A percentile compares a stretch with the other conserved stretches of the same genome.
Conservation (phyloP, 2,888 invertebrate species). For the Pristionchus japonicus region DNA sequence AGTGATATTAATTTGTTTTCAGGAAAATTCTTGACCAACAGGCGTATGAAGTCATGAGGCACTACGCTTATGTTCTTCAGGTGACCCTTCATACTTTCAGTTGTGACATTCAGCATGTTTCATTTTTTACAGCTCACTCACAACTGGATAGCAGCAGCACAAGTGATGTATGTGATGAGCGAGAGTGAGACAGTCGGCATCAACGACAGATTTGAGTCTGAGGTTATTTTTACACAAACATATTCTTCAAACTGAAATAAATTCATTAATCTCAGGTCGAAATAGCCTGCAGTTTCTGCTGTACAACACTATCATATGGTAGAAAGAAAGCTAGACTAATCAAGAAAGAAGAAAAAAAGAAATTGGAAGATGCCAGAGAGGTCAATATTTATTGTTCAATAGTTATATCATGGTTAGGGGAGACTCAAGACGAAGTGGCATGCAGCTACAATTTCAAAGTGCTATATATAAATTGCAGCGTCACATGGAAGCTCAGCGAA, state of each 20-base stretch:
- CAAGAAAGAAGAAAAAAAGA: slow-evolving; percentile 33
- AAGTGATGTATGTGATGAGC: background rate
- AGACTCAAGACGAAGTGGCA: no score
- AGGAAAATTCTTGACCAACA: background rate
- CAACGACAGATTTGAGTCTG: background rate
- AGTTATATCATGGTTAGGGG: no score
- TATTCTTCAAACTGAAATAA: background rate
- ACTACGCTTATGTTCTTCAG: slow-evolving; percentile 42
- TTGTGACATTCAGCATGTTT: no score
- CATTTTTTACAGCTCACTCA: slow-evolving; percentile 12
- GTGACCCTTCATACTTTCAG: no score
- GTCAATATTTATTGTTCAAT: background rate
- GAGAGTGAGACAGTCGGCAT: background rate
- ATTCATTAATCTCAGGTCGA: background rate
- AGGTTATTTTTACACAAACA: background rate
- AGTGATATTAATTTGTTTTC: background rate
- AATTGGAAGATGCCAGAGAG: slow-evolving; percentile 31
- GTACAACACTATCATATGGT: background rate
- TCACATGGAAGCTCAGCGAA: slow-evolving; percentile 20
- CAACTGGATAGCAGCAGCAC: slow-evolving; percentile 18
- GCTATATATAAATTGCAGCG: background rate
- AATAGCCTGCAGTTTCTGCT: slow-evolving; percentile 35
- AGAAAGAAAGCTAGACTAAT: background rate
- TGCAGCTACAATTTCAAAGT: background rate
- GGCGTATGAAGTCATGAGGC: slow-evolving; percentile 9